Evolutionary conservation across 2,888 invertebrate species (phyloP).

Genomic region (Scaptodrosophila latifasciaeformis): DNA sequence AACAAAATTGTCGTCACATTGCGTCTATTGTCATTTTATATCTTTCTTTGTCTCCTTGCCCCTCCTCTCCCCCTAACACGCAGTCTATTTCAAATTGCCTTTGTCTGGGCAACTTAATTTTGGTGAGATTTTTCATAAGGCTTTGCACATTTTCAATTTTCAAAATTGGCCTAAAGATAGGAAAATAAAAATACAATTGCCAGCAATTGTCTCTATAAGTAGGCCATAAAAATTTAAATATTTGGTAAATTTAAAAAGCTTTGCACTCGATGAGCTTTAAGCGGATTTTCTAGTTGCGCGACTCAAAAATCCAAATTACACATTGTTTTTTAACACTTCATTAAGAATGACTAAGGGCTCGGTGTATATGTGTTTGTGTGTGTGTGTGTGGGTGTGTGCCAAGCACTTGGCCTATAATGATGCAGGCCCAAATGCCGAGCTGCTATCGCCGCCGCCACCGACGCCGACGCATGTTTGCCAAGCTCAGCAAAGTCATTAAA

Average conservation of each 20-base stretch:
- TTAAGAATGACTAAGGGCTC: conserved; percentile 47
- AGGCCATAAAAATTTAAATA: conserved; percentile 65
- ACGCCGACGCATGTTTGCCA: conserved; percentile 52
- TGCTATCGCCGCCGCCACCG: conserved; percentile 15
- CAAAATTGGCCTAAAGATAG: conserved; percentile 48
- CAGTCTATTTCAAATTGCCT: too few species aligned
- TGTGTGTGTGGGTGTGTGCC: background rate
- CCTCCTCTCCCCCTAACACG: too few species aligned
- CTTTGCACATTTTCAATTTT: conserved; percentile 47
- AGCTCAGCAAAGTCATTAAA: conserved; percentile 66
- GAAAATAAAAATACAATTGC: too few species aligned
- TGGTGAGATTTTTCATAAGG: conserved; percentile 32
- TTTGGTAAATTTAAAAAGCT: conserved; percentile 54
- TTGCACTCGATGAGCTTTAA: conserved; percentile 45
- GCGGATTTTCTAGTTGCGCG: conserved; percentile 35
- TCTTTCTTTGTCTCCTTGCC: background rate
- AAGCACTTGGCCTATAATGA: conserved; percentile 3
- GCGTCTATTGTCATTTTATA: background rate
- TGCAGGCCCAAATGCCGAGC: conserved; percentile 37
- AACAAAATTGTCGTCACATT: background rate
- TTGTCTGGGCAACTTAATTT: too few species aligned
- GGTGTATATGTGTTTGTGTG: conserved; percentile 11
- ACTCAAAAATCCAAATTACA: conserved; percentile 36
- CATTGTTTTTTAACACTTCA: conserved; percentile 66
- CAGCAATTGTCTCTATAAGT: background rate